Conservation (phyloP, 1,140 invertebrate species). For the Drosophila lowei region DNA sequence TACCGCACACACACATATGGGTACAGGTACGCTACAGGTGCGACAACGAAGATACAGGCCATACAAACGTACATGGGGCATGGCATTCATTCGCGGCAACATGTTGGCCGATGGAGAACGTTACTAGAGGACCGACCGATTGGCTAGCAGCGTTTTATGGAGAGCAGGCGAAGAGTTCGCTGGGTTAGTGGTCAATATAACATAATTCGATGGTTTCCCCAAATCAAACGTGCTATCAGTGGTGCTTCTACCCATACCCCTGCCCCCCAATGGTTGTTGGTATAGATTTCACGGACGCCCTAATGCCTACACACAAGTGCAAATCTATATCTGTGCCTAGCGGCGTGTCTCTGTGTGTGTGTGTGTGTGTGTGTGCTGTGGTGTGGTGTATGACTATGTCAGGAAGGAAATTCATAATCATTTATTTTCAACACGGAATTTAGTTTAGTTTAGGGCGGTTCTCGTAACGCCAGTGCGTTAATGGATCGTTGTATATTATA, state of each 20-base stretch:
- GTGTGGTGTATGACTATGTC: slow-evolving; percentile 14
- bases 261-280: background rate
- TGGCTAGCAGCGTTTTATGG: slow-evolving; percentile 25
- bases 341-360: too few species aligned
- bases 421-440: slow-evolving; percentile 45
- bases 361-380: slow-evolving; percentile 16
- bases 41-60: background rate
- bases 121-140: background rate
- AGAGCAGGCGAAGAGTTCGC: slow-evolving; percentile 39
- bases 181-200: slow-evolving; percentile 40
- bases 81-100: slow-evolving; percentile 12
- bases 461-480: slow-evolving; percentile 23
- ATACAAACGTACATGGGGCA: slow-evolving; percentile 3
- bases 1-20: slow-evolving; percentile 1
- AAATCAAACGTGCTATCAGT: slow-evolving; percentile 25
- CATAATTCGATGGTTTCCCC: background rate
- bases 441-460: slow-evolving; percentile 62
- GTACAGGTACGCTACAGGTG: background rate
- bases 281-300: slow-evolving; percentile 35
- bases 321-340: slow-evolving; percentile 19
- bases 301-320: background rate
- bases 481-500: background rate
- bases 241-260: background rate
- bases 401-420: slow-evolving; percentile 61
- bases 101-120: slow-evolving; percentile 19